Conservation (phyloP, 2,113 vertebrate species). For the Menura novaehollandiae region DNA sequence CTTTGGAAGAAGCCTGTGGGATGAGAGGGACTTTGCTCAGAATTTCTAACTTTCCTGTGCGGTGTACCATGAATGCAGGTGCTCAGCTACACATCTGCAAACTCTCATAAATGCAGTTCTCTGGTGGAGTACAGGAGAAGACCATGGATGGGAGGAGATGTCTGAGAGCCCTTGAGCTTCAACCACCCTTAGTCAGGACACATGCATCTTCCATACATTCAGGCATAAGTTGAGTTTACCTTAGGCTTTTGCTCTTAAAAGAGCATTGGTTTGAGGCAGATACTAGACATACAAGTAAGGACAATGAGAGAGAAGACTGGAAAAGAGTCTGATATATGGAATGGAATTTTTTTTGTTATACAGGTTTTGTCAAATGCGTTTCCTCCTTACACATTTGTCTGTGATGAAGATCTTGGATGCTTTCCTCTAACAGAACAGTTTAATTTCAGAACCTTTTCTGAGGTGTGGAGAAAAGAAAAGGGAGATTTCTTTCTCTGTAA, state of each 20-base stretch:
- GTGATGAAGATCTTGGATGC: background rate
- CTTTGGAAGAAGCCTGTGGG: background rate
- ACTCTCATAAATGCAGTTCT: background rate
- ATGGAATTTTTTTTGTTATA: background rate
- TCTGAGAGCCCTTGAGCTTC: background rate
- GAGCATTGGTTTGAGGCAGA: background rate
- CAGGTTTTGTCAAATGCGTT: fast-evolving
- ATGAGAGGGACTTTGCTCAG: background rate
- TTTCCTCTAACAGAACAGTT: background rate
- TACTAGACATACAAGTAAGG: background rate
- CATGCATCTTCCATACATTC: background rate
- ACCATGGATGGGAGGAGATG: background rate
- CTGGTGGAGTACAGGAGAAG: background rate
- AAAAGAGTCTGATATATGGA: background rate
- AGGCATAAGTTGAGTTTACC: background rate
- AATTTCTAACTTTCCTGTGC: background rate
- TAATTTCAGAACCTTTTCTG: background rate
- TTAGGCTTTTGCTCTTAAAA: background rate
- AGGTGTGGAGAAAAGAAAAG: background rate
- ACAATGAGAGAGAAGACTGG: background rate
- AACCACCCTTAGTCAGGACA: background rate
- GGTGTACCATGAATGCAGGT: background rate
- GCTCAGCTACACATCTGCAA: background rate
- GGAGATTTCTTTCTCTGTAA: background rate
- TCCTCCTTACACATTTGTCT: background rate